Evolutionary conservation across 2,113 vertebrate genomes (phyloP).

Genomic region (Daphoenositta chrysoptera): DNA sequence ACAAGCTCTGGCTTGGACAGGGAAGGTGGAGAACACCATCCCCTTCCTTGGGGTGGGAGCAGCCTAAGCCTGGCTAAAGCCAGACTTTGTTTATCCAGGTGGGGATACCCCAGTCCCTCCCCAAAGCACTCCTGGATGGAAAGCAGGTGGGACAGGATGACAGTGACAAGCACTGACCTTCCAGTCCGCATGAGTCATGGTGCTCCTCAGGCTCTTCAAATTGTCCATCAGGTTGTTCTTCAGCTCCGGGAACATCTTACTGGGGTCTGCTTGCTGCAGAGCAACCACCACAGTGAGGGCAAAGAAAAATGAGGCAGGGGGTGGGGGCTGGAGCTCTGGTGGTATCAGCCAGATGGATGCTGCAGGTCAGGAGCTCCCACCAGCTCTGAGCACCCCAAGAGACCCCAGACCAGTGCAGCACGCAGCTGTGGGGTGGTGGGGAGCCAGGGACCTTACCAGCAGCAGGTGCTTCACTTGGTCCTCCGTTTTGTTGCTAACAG

Average conservation of each 20-base stretch:
- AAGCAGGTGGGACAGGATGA: background rate
- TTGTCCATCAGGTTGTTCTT: constrained; percentile 76
- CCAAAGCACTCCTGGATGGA: background rate
- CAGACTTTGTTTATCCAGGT: background rate
- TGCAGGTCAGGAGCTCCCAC: background rate
- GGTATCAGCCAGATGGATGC: accelerated
- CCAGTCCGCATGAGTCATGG: constrained; percentile 66
- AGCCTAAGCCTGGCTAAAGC: background rate
- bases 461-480: constrained; percentile 81
- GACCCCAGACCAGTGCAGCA: background rate
- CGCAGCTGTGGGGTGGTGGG: accelerated
- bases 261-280: constrained; percentile 66
- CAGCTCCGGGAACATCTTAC: constrained; percentile 73
- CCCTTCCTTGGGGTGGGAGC: background rate
- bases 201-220: constrained; percentile 71
- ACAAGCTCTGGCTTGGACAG: background rate
- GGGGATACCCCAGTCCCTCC: background rate
- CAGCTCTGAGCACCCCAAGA: background rate
- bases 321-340: background rate
- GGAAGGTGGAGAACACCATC: background rate
- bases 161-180: constrained; percentile 66
- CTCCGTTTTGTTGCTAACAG: constrained; percentile 71
- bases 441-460: constrained; percentile 64
- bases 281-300: background rate
- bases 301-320: background rate